Evolutionary conservation across 2,113 vertebrate species (phyloP).

Genomic region (Lucifuga dentata): DNA sequence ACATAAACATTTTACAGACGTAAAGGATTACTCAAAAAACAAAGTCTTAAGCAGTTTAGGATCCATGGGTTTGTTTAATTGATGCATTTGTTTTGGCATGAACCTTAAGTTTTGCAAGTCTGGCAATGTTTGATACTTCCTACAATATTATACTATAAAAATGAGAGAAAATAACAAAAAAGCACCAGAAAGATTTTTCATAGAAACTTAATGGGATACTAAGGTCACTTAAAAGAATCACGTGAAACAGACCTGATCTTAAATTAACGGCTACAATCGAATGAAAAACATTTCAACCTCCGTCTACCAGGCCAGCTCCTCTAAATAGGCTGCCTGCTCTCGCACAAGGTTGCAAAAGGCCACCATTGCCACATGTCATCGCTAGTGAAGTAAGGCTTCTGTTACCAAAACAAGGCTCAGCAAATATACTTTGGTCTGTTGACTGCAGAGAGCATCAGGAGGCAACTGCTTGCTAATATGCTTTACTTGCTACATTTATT

Average conservation of each 20-base stretch:
- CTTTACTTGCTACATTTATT: background rate
- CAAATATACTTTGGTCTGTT: background rate
- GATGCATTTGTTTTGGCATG: no score
- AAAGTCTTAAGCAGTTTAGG: no score
- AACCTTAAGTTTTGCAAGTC: no score
- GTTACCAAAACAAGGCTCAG: slow-evolving; percentile 18
- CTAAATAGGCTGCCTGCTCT: slow-evolving; percentile 45
- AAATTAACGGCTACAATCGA: background rate
- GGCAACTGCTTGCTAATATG: background rate
- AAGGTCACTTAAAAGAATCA: background rate
- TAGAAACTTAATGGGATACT: no score
- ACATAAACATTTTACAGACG: no score
- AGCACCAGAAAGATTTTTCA: no score
- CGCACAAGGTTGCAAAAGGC: slow-evolving; percentile 43
- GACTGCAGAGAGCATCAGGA: background rate
- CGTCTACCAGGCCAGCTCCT: slow-evolving; percentile 5
- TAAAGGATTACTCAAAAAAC: no score
- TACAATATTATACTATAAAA: no score
- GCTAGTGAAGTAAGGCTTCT: slow-evolving; percentile 9
- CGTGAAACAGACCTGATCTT: background rate
- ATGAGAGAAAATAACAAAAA: no score
- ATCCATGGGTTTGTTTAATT: no score
- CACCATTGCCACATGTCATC: slow-evolving; percentile 32
- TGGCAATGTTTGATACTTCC: no score
- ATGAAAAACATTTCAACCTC: slow-evolving; percentile 3